Evolutionary conservation across 2,888 invertebrate genomes (phyloP), one percentile per base, ranked within the genome.

Genomic region (Stomorhina lunata): DNA sequence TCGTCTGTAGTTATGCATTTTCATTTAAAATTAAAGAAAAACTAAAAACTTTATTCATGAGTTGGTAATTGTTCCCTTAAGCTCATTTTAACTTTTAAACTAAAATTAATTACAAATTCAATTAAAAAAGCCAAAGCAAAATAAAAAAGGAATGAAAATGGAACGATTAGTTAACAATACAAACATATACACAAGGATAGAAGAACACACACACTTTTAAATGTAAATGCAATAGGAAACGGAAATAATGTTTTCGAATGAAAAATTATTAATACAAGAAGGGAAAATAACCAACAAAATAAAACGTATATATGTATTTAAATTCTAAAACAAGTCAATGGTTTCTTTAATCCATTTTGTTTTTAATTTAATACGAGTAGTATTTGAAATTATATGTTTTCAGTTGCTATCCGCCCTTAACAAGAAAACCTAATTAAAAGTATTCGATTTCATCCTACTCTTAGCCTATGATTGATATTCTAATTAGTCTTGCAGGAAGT

Each of bases 91-190:
- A 79, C 71, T 79, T 71, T 72, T 69, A 20, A 71, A 65, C 63
- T 72, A 4, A 79, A 71, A 72, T 79, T 79, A 79, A 79, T 72
- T 66, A 59, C 57, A 72, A 79, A 72, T 79, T 72, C 66, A 79
- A 79, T 79, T 79, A 66, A 71, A 55, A 79, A 69, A 43, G 22
- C 22, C n/a, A 69, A 69, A 12, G 17, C 45, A 50, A 40, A 12
- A n/a, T 12, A 4, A 43, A 43, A 37, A 20, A 17, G 40, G 9
- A 61, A 77, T 25, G 5, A 40, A 68, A 59, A 61, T 22, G 4
- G 50, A 17, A 25, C 34, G 59, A 27, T 50, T 40, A 48, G 66
- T 50, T 27, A 20, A 25, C 48, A 37, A 57, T 57, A 15, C 10
- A 27, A 27, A 20, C n/a, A n/a, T n/a, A n/a, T n/a, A n/a, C n/a